Conservation (phyloP, 2,113 vertebrate species). For the Atlantisia rogersi region DNA sequence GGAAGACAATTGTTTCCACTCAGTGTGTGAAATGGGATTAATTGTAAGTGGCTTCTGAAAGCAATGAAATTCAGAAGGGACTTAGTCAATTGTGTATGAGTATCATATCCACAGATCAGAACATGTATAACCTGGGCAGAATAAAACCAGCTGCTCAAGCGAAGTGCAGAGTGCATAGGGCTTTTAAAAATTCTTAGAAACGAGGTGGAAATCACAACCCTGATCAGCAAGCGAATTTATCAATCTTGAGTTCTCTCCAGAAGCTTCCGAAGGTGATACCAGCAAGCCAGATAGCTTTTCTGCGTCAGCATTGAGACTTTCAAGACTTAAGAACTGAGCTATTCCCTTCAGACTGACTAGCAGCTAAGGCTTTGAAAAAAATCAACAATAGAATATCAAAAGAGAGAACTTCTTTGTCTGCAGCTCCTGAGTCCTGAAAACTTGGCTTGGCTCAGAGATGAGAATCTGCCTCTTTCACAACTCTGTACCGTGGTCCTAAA, state of each 20-base stretch:
- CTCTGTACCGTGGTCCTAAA: neutral
- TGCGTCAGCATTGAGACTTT: neutral
- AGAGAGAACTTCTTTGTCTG: constrained; percentile 16
- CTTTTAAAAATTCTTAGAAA: constrained; percentile 29
- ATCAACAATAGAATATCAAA: constrained; percentile 49
- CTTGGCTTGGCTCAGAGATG: neutral
- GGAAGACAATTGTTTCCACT: neutral
- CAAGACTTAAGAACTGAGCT: constrained; percentile 24
- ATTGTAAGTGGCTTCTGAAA: constrained; percentile 10
- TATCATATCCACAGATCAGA: neutral
- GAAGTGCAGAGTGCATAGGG: neutral
- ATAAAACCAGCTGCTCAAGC: neutral
- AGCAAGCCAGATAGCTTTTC: neutral
- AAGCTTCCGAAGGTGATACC: constrained; percentile 42
- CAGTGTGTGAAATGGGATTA: neutral
- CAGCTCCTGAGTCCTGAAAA: neutral
- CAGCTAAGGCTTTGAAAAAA: constrained; percentile 46
- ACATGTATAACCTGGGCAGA: neutral
- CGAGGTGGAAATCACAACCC: constrained; percentile 19
- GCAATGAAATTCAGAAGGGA: neutral
- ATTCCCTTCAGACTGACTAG: constrained; percentile 9
- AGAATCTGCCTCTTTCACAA: neutral
- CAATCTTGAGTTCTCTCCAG: constrained; percentile 4
- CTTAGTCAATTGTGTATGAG: neutral
- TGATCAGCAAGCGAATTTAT: neutral